Evolutionary conservation across 1,140 invertebrate genomes (phyloP), one percentile per base, ranked within the genome.

Genomic region (Micrasema minimum): DNA sequence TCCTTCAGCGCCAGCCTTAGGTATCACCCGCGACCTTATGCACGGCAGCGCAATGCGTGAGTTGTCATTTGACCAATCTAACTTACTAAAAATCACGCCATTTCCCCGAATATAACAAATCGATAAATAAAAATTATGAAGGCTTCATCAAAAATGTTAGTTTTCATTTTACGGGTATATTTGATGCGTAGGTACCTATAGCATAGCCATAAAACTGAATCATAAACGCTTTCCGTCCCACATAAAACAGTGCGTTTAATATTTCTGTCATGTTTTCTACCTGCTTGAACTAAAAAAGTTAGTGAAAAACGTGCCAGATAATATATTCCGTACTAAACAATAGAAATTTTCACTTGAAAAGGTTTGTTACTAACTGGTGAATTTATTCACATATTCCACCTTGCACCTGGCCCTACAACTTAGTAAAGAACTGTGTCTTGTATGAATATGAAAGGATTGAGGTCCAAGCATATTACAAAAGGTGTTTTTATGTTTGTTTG

Each of bases 371-470:
- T 38, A 41, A 7, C 55, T 38, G 37, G 14, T 23, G 55, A 59
- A 22, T 38, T 51, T 51, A 51, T 51, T 51, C 48, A 51, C 0
- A 12, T 48, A 43, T 14, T 16, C 43, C n/a, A 20, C 20, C 55
- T 59, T 59, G 12, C 37, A 59, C 55, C 55, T 59, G 55, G 35
- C 37, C 18, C 7, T 35, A 43, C 35, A 55, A 59, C 38, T 59
- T 59, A n/a, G n/a, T n/a, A n/a, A 38, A 59, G 55, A n/a, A 41
- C 37, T 35, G 50, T 48, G 11, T 26, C 31, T 41, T 59, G 37
- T 43, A 59, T 59, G 11, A 38, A 41, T 59, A 38, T 18, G 31
- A 18, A 59, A 59, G 55, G 55, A 59, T 59, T 59, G 35, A 41
- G 16, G 37, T 16, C 12, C 18, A 11, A 59, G 35, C 12, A 23